A percentile compares a stretch with the other conserved stretches of the same genome.
Conservation (phyloP, 2,113 vertebrate species). For the Bufo bufo region DNA sequence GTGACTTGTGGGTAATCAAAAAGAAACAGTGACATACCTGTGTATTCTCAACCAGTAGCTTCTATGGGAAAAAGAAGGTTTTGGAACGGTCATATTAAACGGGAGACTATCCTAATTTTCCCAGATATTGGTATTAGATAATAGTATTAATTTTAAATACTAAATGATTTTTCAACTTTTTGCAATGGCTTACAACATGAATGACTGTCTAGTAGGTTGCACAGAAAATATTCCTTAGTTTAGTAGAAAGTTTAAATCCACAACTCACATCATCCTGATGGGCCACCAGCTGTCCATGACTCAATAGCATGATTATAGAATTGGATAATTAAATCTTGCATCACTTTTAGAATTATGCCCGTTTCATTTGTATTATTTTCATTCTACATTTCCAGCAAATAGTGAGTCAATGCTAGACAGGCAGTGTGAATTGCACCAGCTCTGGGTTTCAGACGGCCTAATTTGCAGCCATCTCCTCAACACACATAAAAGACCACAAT, state of each 20-base stretch:
- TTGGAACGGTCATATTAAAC: too few relatives aligned
- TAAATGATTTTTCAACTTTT: too few relatives aligned
- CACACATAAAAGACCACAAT: constrained; percentile 42
- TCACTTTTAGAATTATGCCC: background rate
- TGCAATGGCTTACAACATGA: too few relatives aligned
- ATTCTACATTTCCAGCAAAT: constrained; percentile 11
- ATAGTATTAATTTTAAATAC: too few relatives aligned
- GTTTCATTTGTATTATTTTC: background rate
- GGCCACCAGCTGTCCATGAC: background rate
- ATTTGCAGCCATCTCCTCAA: constrained; percentile 47
- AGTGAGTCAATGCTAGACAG: constrained; percentile 28
- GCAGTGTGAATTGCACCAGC: constrained; percentile 13
- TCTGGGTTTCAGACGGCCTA: constrained; percentile 20
- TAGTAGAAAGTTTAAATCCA: background rate
- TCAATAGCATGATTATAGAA: constrained; percentile 35
- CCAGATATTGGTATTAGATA: too few relatives aligned
- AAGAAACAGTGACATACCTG: too few relatives aligned
- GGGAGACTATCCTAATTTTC: too few relatives aligned
- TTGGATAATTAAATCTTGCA: constrained; percentile 55
- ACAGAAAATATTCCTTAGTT: background rate
- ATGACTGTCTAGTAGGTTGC: background rate
- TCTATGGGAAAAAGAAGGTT: too few relatives aligned
- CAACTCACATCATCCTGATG: background rate
- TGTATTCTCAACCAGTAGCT: too few relatives aligned
- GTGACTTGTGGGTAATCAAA: too few relatives aligned